Evolutionary conservation across 2,888 invertebrate species (phyloP).

Genomic region (Bellardia pandia): DNA sequence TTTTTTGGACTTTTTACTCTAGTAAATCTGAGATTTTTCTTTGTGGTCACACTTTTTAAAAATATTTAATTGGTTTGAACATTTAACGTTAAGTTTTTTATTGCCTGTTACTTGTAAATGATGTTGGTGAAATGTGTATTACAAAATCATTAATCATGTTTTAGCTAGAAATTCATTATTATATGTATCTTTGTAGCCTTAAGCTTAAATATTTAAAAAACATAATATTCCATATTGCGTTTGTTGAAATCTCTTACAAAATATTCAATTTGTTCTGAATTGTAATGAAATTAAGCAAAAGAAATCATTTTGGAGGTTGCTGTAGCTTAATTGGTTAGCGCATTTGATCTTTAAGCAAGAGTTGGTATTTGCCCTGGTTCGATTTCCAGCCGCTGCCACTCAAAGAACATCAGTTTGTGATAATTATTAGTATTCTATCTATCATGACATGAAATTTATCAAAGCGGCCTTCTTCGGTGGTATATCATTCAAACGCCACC

Average conservation of each 20-base stretch:
- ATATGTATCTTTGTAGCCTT: not conserved
- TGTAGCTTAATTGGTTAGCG: too few relatives aligned
- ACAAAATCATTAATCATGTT: constrained; percentile 47
- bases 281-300: not conserved
- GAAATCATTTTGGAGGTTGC: not conserved
- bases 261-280: constrained; percentile 22
- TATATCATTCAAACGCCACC: too few relatives aligned
- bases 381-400: too few relatives aligned
- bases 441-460: too few relatives aligned
- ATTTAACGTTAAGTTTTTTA: constrained; percentile 11
- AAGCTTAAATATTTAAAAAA: constrained; percentile 10
- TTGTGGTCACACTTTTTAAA: constrained; percentile 43
- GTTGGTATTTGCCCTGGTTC: too few relatives aligned
- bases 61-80: constrained; percentile 51
- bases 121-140: constrained; percentile 30
- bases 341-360: too few relatives aligned
- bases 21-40: constrained; percentile 38
- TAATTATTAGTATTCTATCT: too few relatives aligned
- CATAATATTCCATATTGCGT: not conserved
- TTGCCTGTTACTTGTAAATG: not conserved
- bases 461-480: too few relatives aligned
- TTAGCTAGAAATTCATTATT: not conserved
- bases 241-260: constrained; percentile 8
- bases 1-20: not conserved
- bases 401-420: too few relatives aligned